Evolutionary conservation across 2,797 vertebrate species (phyloP).

Genomic region (Dermochelys coriacea): DNA sequence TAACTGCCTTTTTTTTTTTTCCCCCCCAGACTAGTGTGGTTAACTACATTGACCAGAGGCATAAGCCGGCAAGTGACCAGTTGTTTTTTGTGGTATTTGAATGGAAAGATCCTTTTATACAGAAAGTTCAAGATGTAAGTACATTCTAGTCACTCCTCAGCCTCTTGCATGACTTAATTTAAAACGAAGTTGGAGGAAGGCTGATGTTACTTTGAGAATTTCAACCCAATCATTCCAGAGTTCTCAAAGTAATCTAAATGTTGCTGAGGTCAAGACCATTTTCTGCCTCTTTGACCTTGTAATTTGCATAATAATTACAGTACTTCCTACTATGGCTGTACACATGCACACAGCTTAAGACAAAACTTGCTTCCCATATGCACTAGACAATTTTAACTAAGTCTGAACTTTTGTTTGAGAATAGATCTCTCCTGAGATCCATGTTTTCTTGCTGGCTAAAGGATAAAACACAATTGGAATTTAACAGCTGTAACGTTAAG

Average conservation of each 20-base stretch:
- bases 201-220: background rate
- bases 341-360: fast-evolving
- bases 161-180: background rate
- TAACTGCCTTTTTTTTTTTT: background rate
- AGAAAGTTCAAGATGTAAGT: conserved; percentile 94
- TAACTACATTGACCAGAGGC: conserved; percentile 92
- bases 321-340: background rate
- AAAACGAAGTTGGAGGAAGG: background rate
- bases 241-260: background rate
- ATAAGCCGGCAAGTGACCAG: conserved; percentile 81
- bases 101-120: conserved; percentile 96
- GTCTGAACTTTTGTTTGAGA: background rate
- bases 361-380: fast-evolving
- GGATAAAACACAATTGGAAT: fast-evolving
- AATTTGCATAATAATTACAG: background rate
- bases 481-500: fast-evolving
- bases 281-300: background rate
- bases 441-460: background rate
- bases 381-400: background rate
- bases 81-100: conserved; percentile 97
- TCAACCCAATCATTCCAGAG: background rate
- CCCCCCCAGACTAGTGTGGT: conserved; percentile 90
- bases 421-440: background rate
- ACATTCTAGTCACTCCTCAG: background rate
- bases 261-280: background rate